Percentiles rank a stretch among this genome's conserved stretches.
These are phyloP conservation scores for Lycia hirtaria DNA, from an alignment of 2,888 invertebrate species.

Conservation along the genomic window DNA sequence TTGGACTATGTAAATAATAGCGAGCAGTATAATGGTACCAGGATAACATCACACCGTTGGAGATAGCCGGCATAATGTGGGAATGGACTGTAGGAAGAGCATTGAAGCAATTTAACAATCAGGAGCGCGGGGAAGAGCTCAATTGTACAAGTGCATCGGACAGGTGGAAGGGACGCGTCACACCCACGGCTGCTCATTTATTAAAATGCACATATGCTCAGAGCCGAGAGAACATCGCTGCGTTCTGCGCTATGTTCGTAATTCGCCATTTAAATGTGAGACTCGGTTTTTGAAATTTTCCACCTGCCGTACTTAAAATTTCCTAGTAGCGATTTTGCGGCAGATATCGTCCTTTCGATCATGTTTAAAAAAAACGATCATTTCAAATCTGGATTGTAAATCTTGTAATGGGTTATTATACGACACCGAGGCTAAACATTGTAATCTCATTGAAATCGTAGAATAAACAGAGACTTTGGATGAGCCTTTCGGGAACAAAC, in stretches of 20 bases:
- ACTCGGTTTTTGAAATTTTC: neutral
- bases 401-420: constrained; percentile 15
- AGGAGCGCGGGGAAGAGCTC: constrained; percentile 39
- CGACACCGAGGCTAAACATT: constrained; percentile 14
- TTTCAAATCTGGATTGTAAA: constrained; percentile 14
- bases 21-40: constrained; percentile 35
- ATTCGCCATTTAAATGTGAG: neutral
- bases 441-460: constrained; percentile 23
- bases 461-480: constrained; percentile 22
- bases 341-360: neutral
- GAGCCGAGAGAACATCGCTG: constrained; percentile 2
- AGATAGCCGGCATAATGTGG: constrained; percentile 45
- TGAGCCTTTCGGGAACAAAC: constrained; percentile 14
- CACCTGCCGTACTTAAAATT: neutral
- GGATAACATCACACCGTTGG: constrained; percentile 36
- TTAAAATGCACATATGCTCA: constrained; percentile 13
- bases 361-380: neutral
- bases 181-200: constrained; percentile 36
- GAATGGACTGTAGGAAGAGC: constrained; percentile 50
- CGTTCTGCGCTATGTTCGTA: neutral
- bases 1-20: constrained; percentile 35
- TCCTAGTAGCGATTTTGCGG: constrained; percentile 1
- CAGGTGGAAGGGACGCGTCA: constrained; percentile 44
- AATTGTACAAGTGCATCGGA: constrained; percentile 48
- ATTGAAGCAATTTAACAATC: constrained; percentile 54